Conservation (phyloP, 2,797 vertebrate species). For the Odontamblyopus lacepedii region DNA sequence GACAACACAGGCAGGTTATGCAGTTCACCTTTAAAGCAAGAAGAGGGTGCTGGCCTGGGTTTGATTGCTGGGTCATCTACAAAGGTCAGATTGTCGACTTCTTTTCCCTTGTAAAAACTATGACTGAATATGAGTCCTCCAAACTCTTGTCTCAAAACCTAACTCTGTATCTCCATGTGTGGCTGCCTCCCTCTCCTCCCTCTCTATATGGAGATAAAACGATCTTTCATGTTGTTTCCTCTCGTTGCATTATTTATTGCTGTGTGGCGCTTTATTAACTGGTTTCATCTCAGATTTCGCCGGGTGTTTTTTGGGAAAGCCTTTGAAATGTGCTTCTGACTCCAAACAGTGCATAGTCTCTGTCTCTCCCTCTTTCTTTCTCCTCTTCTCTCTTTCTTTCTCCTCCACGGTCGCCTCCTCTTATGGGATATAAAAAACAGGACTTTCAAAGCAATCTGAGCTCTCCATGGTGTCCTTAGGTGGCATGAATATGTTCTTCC, state of each 20-base stretch:
- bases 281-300: constrained; percentile 72
- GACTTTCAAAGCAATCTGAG: constrained; percentile 65
- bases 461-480: constrained; percentile 64
- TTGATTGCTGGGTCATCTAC: too few relatives aligned
- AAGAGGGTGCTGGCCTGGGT: too few relatives aligned
- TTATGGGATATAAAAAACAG: constrained; percentile 49
- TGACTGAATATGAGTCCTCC: constrained; percentile 51
- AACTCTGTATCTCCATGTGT: constrained; percentile 37
- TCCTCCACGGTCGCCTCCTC: constrained; percentile 54
- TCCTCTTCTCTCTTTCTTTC: constrained; percentile 59
- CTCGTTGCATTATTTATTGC: constrained; percentile 80
- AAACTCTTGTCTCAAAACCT: constrained; percentile 54
- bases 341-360: constrained; percentile 70
- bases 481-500: constrained; percentile 65
- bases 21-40: too few relatives aligned
- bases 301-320: constrained; percentile 69
- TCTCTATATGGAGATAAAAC: constrained; percentile 71
- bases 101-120: constrained; percentile 4
- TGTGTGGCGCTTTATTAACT: constrained; percentile 73
- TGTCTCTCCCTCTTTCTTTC: constrained; percentile 60
- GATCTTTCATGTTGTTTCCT: constrained; percentile 78
- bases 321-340: constrained; percentile 77
- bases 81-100: too few relatives aligned
- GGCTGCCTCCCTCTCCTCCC: constrained; percentile 40
- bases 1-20: too few relatives aligned